A percentile compares a stretch with the other conserved stretches of the same genome.
Conservation (phyloP, 2,888 invertebrate genomes). For the Hololepta plana region DNA sequence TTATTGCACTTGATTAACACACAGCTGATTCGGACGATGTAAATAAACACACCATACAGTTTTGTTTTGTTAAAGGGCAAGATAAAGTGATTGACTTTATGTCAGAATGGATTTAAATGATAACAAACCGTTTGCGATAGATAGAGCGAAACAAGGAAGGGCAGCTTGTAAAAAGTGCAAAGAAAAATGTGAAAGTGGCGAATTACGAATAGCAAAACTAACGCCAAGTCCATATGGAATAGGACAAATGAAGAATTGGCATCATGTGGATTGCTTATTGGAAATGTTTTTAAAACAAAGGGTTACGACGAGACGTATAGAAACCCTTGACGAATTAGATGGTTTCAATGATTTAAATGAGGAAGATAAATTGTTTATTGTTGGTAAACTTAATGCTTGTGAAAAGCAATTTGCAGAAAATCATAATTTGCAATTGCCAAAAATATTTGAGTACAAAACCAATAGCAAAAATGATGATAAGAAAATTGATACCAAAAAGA, state of each 20-base stretch:
- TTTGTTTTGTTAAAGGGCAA: no score
- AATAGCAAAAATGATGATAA: constrained; percentile 1
- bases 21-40: constrained; percentile 1
- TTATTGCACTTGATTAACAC: no score
- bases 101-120: no score
- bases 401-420: constrained; percentile 35
- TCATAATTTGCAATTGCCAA: constrained; percentile 31
- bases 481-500: not conserved
- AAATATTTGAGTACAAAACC: constrained; percentile 7
- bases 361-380: constrained; percentile 46
- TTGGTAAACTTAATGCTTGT: constrained; percentile 43
- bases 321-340: constrained; percentile 56
- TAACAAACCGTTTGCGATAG: constrained; percentile 45
- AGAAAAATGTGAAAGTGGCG: constrained; percentile 51
- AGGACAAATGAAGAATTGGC: constrained; percentile 68
- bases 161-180: constrained; percentile 81
- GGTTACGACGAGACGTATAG: constrained; percentile 65
- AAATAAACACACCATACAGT: no score
- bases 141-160: constrained; percentile 63
- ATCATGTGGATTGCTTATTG: constrained; percentile 65
- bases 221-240: constrained; percentile 58
- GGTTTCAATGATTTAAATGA: constrained; percentile 50
- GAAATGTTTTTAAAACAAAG: constrained; percentile 62
- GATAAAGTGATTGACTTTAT: no score
- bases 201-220: constrained; percentile 59